Conservation (phyloP, 2,113 vertebrate species). For the Lipophrys pholis region DNA sequence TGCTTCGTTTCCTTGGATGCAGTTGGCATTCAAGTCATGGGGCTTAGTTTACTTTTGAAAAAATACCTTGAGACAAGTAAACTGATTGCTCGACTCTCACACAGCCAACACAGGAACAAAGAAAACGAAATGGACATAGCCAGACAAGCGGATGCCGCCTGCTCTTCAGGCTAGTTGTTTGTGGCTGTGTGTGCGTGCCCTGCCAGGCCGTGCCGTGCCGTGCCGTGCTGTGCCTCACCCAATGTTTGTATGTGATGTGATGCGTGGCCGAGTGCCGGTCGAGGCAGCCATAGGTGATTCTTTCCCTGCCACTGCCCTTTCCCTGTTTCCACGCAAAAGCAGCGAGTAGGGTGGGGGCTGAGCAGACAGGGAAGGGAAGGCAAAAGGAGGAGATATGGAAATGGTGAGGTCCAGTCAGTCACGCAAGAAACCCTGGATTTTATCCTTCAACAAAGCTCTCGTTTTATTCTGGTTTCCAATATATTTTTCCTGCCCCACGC, state of each 20-base stretch:
- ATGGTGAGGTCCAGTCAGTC: slow-evolving; percentile 34
- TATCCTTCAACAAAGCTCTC: slow-evolving; percentile 1
- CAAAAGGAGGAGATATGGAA: slow-evolving; percentile 23
- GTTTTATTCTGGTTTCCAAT: slow-evolving; percentile 17
- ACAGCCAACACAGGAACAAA: background rate
- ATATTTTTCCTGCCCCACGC: slow-evolving; percentile 6
- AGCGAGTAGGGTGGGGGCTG: slow-evolving; percentile 35
- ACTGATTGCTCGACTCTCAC: slow-evolving; percentile 1
- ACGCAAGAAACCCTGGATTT: slow-evolving; percentile 50
- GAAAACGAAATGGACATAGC: slow-evolving; percentile 9
- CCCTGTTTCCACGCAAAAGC: slow-evolving; percentile 63
- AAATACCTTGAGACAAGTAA: background rate
- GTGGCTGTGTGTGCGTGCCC: slow-evolving; percentile 24
- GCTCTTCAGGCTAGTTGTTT: slow-evolving; percentile 48
- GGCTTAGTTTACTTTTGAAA: background rate
- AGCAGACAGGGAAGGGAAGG: slow-evolving; percentile 22
- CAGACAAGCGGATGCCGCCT: slow-evolving; percentile 5
- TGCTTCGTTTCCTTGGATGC: background rate
- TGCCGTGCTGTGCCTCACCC: slow-evolving; percentile 34
- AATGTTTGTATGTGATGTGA: slow-evolving; percentile 64
- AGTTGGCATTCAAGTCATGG: background rate
- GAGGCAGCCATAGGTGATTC: slow-evolving; percentile 75
- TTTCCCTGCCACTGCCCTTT: slow-evolving; percentile 77
- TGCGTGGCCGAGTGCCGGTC: slow-evolving; percentile 56
- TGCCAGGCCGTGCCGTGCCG: slow-evolving; percentile 20